A percentile compares a stretch with the other conserved stretches of the same genome.
These are phyloP conservation scores for Sycophaga agraensis DNA, from an alignment of 1,140 invertebrate genomes.

Conservation along the genomic window DNA sequence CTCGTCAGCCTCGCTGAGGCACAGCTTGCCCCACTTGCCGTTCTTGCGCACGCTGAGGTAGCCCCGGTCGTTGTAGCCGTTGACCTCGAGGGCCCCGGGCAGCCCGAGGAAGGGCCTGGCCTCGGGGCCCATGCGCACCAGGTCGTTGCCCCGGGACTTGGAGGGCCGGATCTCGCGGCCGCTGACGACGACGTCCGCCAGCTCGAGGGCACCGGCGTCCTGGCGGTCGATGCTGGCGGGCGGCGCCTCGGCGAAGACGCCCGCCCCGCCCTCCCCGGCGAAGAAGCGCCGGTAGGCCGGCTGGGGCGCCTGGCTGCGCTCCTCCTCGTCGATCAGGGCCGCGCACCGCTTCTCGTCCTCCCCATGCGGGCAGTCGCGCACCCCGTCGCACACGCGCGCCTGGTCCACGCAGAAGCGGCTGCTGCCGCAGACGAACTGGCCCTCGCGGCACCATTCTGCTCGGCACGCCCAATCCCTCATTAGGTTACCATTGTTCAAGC, in stretches of 20 bases:
- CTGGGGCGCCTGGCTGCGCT: neutral
- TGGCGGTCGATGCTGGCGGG: neutral
- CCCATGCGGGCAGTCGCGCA: slow-evolving; percentile 74
- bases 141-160: no score
- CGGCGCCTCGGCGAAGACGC: neutral
- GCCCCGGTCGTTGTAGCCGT: slow-evolving; percentile 59
- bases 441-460: slow-evolving; percentile 74
- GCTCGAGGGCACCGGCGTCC: neutral
- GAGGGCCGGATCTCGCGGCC: slow-evolving; percentile 46
- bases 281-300: neutral
- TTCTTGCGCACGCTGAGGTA: slow-evolving; percentile 73
- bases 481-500: no score
- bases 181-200: slow-evolving; percentile 33
- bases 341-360: slow-evolving; percentile 81
- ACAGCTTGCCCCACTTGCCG: slow-evolving; percentile 78
- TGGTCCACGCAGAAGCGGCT: slow-evolving; percentile 69
- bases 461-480: no score
- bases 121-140: no score
- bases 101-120: slow-evolving; percentile 29
- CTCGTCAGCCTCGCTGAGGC: slow-evolving; percentile 47
- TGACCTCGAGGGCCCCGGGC: slow-evolving; percentile 36
- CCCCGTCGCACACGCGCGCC: slow-evolving; percentile 71
- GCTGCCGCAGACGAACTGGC: slow-evolving; percentile 75
- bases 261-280: neutral
- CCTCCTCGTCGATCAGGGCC: slow-evolving; percentile 50